Evolutionary conservation across 2,888 invertebrate genomes (phyloP), one percentile per base, ranked within the genome.

Genomic region (Drosophila setosimentum): DNA sequence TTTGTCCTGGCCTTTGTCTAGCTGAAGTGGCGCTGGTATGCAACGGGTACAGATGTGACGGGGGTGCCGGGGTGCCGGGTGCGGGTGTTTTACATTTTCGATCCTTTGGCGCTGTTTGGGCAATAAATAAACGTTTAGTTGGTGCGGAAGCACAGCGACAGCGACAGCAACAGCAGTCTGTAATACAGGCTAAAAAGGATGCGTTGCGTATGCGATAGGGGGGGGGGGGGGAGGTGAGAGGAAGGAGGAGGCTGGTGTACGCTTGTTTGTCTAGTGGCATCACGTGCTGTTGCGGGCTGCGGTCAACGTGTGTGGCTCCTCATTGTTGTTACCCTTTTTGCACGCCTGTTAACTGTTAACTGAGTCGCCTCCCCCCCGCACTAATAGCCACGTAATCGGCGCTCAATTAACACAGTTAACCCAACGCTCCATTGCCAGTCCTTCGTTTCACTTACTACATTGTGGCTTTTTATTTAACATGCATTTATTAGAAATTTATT

Each of bases 91-190:
- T 61, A 54, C 45, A 66, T 77, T 55, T 79, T 81, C 79, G 75
- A 81, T 81, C 89, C 85, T 88, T 84, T 87, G 88, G 83, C 88
- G 88, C 84, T 90, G 76, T 79, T 80, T 74, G 75, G 62, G 87
- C 85, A 67, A 90, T 91, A 90, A 90, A 90, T 90, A 90, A 91
- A 91, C 87, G 89, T 90, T 89, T 89, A 87, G 91, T 79, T 78
- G 76, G 73, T 78, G 83, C 88, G 89, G 89, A 90, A 88, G 77
- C 76, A 76, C 82, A 76, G 78, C 82, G 84, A 87, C 80, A 83
- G 88, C 83, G n/a, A 33, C 33, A 33, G 33, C 33, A 79, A 73
- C 79, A 79, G 77, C 86, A 83, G 86, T 73, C 76, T 76, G 73
- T 76, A 73, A 70, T 70, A 67, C 76, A 73, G 80, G 75, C 78